A percentile compares a stretch with the other conserved stretches of the same genome.
phyloP scores from a whole-genome alignment of 2,797 vertebrate genomes.

The Xiphorhynchus erythropygius region DNA sequence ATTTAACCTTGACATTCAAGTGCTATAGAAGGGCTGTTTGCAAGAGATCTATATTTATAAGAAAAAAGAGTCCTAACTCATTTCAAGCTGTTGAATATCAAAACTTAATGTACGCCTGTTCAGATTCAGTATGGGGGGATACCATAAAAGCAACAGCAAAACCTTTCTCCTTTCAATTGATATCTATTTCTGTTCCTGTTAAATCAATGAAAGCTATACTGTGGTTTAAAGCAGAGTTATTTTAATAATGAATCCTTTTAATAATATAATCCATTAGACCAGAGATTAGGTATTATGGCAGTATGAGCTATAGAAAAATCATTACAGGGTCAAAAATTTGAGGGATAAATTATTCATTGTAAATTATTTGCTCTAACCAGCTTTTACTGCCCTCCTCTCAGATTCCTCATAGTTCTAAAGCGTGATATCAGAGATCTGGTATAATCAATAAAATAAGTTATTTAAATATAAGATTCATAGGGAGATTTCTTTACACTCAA shows the following conservation, averaged over 20 bases:
- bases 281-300: background rate
- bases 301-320: slow-evolving; percentile 1
- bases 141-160: background rate
- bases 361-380: background rate
- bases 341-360: slow-evolving; percentile 32
- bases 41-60: background rate
- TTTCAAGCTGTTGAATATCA: background rate
- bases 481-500: background rate
- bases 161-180: background rate
- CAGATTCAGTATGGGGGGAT: background rate
- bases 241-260: background rate
- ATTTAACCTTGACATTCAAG: background rate
- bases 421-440: background rate
- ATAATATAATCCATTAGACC: background rate
- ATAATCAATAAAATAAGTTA: slow-evolving; percentile 8
- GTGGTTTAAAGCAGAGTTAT: background rate
- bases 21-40: background rate
- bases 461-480: background rate
- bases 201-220: background rate
- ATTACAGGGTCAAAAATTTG: background rate
- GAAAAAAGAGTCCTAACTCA: background rate
- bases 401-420: background rate
- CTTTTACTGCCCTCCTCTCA: background rate
- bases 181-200: background rate
- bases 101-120: background rate